phyloP scores from a whole-genome alignment of 2,113 vertebrate species.

The Otolemur garnettii region DNA sequence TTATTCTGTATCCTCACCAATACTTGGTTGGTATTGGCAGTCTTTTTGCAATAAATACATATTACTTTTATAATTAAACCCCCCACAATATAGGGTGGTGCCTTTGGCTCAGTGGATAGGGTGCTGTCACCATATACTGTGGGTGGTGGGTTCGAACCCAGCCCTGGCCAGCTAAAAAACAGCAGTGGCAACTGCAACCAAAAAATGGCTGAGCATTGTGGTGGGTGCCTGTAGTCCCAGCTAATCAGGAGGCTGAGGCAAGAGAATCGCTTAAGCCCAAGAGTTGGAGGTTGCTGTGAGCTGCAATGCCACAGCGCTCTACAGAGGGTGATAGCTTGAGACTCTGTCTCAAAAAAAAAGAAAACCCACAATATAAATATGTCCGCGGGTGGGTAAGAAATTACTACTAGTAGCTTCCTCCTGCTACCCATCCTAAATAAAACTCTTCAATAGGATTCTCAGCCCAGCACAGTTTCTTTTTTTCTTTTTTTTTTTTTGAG shows the following conservation, averaged over 20 bases:
- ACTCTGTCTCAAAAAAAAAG: not conserved
- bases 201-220: no score
- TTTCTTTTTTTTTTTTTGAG: slow-evolving; percentile 7
- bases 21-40: not conserved
- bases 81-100: not conserved
- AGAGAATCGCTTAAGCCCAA: no score
- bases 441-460: not conserved
- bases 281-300: not conserved
- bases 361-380: not conserved
- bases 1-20: not conserved
- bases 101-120: no score
- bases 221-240: no score
- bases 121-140: no score
- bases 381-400: not conserved
- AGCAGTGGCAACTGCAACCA: no score
- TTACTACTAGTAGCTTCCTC: not conserved
- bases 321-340: not conserved
- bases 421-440: slow-evolving; percentile 27
- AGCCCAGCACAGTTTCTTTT: slow-evolving; percentile 1
- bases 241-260: no score
- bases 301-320: not conserved
- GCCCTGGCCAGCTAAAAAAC: no score
- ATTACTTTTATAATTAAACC: slow-evolving; percentile 43
- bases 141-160: no score
- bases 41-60: not conserved